These are phyloP conservation scores for Drosophila carrolli DNA, from an alignment of 1,140 invertebrate genomes.

Conservation along the genomic window DNA sequence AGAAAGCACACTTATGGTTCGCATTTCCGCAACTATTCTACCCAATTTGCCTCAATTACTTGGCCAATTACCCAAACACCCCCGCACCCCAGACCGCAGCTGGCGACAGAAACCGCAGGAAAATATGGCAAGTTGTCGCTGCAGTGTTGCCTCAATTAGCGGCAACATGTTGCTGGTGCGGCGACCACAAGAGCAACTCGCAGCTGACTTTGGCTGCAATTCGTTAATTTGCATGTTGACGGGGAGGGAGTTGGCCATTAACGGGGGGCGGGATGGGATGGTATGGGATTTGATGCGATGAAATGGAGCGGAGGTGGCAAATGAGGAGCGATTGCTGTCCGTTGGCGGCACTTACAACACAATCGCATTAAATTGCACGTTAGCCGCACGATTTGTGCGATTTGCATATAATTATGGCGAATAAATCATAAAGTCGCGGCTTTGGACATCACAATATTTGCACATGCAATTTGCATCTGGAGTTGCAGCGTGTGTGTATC, in stretches of 20 bases:
- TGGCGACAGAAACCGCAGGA: constrained; percentile 31
- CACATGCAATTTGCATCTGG: constrained; percentile 50
- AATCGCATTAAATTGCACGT: constrained; percentile 75
- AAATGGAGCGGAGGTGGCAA: constrained; percentile 25
- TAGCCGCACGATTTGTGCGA: constrained; percentile 56
- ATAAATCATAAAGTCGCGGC: constrained; percentile 59
- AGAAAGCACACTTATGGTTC: not conserved
- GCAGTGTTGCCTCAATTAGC: constrained; percentile 59
- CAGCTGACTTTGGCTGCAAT: constrained; percentile 30
- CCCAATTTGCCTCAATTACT: constrained; percentile 29
- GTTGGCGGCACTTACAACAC: constrained; percentile 62
- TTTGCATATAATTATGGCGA: constrained; percentile 63
- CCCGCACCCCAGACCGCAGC: constrained; percentile 9
- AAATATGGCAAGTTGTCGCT: constrained; percentile 45
- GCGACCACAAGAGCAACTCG: constrained; percentile 59
- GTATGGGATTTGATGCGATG: not conserved
- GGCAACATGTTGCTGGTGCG: constrained; percentile 67
- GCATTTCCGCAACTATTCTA: constrained; percentile 3
- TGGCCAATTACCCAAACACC: constrained; percentile 19
- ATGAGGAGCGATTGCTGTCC: constrained; percentile 24
- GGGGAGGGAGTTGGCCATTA: not conserved
- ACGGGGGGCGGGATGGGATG: constrained; percentile 40
- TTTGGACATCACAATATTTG: constrained; percentile 72
- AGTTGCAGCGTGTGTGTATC: not conserved
- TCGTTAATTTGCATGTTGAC: constrained; percentile 67